Conservation (phyloP, 2,797 vertebrate genomes). For the Gallirallus australis region DNA sequence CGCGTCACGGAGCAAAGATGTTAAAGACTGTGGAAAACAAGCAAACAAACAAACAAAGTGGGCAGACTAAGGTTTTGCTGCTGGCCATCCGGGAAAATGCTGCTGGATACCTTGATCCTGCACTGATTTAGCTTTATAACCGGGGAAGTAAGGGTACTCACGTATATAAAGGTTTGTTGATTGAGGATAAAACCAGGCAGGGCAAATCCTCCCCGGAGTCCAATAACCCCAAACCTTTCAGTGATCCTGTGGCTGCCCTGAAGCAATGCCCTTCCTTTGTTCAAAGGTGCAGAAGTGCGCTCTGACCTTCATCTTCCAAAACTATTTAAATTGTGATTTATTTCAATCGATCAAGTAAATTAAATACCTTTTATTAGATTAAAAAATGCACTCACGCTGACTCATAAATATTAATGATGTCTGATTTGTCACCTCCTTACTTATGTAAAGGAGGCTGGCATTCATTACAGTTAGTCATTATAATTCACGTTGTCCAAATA, state of each 20-base stretch:
- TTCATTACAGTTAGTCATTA: slow-evolving; percentile 18
- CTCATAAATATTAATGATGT: neutral
- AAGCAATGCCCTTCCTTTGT: neutral
- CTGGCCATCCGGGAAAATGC: neutral
- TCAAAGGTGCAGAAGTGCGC: neutral
- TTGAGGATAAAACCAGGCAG: neutral
- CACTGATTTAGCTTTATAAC: neutral
- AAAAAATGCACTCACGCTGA: neutral
- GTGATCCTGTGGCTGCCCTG: neutral
- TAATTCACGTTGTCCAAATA: slow-evolving; percentile 54
- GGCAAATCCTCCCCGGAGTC: neutral
- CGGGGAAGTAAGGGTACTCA: neutral
- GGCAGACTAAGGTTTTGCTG: neutral
- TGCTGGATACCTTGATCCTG: neutral
- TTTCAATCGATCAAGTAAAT: neutral
- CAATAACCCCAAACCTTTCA: neutral
- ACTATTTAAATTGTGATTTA: neutral
- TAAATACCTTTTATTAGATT: neutral
- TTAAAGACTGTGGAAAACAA: neutral
- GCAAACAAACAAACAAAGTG: neutral
- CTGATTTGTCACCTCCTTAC: neutral
- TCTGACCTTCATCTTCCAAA: neutral
- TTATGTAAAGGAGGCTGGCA: neutral
- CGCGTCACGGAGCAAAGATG: neutral
- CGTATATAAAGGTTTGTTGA: neutral